phyloP scores from a whole-genome alignment of 1,140 invertebrate species.

The Pseudomyrmex pallidus region DNA sequence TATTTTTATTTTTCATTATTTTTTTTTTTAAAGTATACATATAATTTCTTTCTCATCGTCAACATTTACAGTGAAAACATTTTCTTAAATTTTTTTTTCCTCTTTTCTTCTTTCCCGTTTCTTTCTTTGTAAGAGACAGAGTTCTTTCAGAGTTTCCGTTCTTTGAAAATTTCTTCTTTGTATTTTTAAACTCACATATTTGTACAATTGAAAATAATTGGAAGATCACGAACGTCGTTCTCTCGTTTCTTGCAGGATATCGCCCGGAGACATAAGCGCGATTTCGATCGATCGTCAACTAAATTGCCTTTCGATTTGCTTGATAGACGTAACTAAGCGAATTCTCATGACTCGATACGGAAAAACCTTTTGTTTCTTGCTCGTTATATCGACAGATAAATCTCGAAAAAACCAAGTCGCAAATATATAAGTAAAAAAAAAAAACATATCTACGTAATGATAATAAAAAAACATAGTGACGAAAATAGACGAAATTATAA shows the following conservation, averaged over 20 bases:
- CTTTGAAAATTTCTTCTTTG: no score
- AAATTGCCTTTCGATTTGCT: constrained; percentile 35
- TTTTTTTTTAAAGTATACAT: background rate
- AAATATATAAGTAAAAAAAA: no score
- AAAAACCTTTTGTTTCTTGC: background rate
- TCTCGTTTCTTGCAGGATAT: constrained; percentile 1
- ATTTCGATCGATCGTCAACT: constrained; percentile 3
- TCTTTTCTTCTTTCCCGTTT: no score
- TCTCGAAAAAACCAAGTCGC: no score
- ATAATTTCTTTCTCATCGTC: background rate
- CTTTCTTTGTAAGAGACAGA: no score
- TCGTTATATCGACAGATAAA: no score
- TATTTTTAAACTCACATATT: background rate
- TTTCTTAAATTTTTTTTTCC: background rate
- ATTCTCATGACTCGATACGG: background rate
- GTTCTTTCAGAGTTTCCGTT: no score
- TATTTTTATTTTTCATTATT: background rate
- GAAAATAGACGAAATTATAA: constrained; percentile 23
- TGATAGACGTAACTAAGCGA: background rate
- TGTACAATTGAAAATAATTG: constrained; percentile 30
- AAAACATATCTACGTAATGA: no score
- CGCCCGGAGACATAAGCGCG: constrained; percentile 27
- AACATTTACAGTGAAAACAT: background rate
- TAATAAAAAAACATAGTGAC: background rate
- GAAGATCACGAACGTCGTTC: constrained; percentile 35